Conservation (phyloP, 2,113 vertebrate species). For the Festucalex cinctus region DNA sequence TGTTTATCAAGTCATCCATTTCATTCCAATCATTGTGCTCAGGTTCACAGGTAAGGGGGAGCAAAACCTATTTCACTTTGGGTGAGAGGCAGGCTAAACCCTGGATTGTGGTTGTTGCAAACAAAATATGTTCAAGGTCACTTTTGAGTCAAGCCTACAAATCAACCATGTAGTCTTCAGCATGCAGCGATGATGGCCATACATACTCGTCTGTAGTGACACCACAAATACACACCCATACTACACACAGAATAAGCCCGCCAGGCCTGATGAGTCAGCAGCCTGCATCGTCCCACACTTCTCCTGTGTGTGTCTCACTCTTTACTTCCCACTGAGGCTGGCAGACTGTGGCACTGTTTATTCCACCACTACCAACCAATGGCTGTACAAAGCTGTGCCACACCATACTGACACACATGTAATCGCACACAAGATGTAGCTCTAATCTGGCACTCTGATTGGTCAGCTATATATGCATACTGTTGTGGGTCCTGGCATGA, state of each 20-base stretch:
- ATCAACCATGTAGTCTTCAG: slow-evolving; percentile 34
- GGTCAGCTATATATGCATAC: neutral
- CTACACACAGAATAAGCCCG: slow-evolving; percentile 43
- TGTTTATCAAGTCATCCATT: neutral
- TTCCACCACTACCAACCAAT: neutral
- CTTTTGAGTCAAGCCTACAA: slow-evolving; percentile 11
- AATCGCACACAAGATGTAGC: neutral
- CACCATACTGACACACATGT: neutral
- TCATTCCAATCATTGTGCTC: neutral
- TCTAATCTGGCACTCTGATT: neutral
- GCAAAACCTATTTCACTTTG: neutral
- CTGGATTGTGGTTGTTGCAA: neutral
- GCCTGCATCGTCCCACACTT: slow-evolving; percentile 46
- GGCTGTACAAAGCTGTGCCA: neutral
- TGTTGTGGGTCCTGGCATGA: no score
- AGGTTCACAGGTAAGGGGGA: no score
- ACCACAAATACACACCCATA: slow-evolving; percentile 13
- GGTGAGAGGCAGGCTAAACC: neutral
- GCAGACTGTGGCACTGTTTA: slow-evolving; percentile 1
- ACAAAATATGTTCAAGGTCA: slow-evolving; percentile 30
- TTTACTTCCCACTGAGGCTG: slow-evolving; percentile 15
- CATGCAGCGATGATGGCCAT: slow-evolving; percentile 21
- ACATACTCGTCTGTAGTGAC: slow-evolving; percentile 24
- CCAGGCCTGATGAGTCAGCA: slow-evolving; percentile 60
- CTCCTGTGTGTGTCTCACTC: slow-evolving; percentile 31